phyloP scores from a whole-genome alignment of 2,113 vertebrate genomes.

The Oreochromis spilurus region DNA sequence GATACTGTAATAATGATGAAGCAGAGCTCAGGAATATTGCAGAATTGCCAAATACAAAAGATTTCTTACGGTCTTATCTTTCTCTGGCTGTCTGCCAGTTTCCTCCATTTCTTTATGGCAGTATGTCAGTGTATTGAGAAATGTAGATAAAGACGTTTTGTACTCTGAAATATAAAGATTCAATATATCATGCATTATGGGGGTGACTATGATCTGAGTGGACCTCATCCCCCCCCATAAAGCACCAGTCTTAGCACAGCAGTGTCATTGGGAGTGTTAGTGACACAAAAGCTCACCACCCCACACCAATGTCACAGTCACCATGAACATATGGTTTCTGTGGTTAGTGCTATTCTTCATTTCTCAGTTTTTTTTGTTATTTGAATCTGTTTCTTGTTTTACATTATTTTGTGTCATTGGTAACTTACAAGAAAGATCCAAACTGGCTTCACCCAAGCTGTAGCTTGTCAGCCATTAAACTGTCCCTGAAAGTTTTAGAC shows the following conservation, averaged over 20 bases:
- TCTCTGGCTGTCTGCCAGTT: constrained; percentile 32
- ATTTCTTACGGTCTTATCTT: constrained; percentile 40
- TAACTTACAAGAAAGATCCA: neutral
- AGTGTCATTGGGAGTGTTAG: neutral
- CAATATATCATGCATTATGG: neutral
- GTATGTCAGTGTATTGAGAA: neutral
- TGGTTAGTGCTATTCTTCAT: neutral
- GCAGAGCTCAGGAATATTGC: constrained; percentile 47
- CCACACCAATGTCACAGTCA: neutral
- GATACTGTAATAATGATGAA: constrained; percentile 52
- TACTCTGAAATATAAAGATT: neutral
- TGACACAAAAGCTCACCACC: neutral
- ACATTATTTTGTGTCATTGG: neutral
- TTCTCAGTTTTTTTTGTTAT: neutral
- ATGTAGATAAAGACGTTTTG: constrained; percentile 16
- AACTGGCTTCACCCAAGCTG: neutral
- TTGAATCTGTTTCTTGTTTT: neutral
- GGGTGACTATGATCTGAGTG: neutral
- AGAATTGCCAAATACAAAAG: constrained; percentile 50
- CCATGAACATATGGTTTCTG: neutral
- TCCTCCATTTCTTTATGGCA: neutral
- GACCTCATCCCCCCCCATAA: neutral
- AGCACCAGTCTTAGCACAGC: neutral
- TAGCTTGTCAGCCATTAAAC: neutral
- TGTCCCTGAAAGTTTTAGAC: neutral